Conservation (phyloP, 2,888 invertebrate genomes). For the Tanytarsus gracilentus region DNA sequence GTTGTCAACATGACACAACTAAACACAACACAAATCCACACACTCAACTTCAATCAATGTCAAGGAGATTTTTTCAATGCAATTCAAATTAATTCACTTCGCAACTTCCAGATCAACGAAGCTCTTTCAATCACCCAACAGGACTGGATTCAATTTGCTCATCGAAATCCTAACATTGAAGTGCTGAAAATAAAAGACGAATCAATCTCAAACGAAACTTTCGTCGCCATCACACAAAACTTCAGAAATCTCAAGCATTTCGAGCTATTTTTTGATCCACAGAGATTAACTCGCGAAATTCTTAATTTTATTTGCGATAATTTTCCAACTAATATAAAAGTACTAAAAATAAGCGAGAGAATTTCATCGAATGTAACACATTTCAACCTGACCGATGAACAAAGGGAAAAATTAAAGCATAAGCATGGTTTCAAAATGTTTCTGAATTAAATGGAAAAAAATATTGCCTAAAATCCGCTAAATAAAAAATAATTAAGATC, state of each 20-base stretch:
- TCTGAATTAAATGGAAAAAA: not conserved
- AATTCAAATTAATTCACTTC: not conserved
- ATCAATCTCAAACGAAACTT: not conserved
- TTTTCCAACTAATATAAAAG: slow-evolving; percentile 4
- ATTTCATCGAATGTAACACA: not conserved
- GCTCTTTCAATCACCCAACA: not conserved
- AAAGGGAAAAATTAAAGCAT: not conserved
- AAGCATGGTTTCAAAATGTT: not conserved
- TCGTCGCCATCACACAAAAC: not conserved
- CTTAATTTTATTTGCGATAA: not conserved
- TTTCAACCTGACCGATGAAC: not conserved
- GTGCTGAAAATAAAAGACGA: slow-evolving; percentile 11
- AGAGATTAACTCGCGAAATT: not conserved
- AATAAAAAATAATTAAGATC: not conserved
- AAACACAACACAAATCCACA: not conserved
- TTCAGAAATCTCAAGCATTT: not conserved
- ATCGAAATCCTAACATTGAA: not conserved
- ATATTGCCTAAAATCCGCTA: not conserved
- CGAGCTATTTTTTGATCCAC: slow-evolving; percentile 15
- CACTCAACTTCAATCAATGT: not conserved
- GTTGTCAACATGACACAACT: not conserved
- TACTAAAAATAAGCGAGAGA: not conserved
- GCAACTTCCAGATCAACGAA: not conserved
- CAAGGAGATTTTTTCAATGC: slow-evolving; percentile 8
- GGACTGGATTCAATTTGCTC: slow-evolving; percentile 4